Percentiles rank a stretch among this genome's conserved stretches.
Evolutionary conservation across 2,888 invertebrate genomes (phyloP).

Genomic region (Prosopocoilus inquinatus): DNA sequence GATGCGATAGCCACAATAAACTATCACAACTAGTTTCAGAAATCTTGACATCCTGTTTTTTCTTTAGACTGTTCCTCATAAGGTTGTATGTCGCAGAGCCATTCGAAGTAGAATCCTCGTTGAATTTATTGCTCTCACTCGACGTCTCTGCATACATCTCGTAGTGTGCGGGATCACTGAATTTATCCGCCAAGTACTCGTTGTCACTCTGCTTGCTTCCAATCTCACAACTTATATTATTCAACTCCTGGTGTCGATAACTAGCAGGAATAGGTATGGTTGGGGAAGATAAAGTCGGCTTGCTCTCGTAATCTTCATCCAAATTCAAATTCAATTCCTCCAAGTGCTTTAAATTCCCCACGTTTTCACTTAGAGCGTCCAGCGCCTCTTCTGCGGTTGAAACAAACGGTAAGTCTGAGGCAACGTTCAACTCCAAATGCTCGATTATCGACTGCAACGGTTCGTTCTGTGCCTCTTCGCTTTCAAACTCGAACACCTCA

Average conservation of each 20-base stretch:
- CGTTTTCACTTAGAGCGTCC: constrained; percentile 46
- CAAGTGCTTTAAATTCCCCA: constrained; percentile 37
- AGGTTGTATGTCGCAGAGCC: constrained; percentile 2
- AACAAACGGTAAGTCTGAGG: constrained; percentile 52
- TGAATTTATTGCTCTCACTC: constrained; percentile 12
- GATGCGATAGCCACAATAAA: constrained; percentile 87
- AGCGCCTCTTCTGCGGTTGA: constrained; percentile 55
- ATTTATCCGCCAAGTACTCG: constrained; percentile 37
- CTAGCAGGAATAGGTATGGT: constrained; percentile 68
- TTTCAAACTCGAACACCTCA: constrained; percentile 73
- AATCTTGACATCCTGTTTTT: constrained; percentile 55
- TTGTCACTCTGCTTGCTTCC: constrained; percentile 60
- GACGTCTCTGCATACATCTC: constrained; percentile 1
- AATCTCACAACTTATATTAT: constrained; percentile 62
- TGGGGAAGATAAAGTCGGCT: constrained; percentile 52
- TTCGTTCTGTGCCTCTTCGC: constrained; percentile 52
- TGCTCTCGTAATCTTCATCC: constrained; percentile 48
- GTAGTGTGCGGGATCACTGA: background rate
- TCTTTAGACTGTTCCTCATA: constrained; percentile 18
- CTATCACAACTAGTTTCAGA: constrained; percentile 87
- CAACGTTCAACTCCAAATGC: constrained; percentile 46
- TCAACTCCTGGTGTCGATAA: constrained; percentile 54
- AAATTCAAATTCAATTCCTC: constrained; percentile 53
- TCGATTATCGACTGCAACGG: constrained; percentile 44
- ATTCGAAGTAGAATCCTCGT: constrained; percentile 34